A percentile compares a stretch with the other conserved stretches of the same genome.
Evolutionary conservation across 2,888 invertebrate species (phyloP).

Genomic region (Druceiella hillmani): DNA sequence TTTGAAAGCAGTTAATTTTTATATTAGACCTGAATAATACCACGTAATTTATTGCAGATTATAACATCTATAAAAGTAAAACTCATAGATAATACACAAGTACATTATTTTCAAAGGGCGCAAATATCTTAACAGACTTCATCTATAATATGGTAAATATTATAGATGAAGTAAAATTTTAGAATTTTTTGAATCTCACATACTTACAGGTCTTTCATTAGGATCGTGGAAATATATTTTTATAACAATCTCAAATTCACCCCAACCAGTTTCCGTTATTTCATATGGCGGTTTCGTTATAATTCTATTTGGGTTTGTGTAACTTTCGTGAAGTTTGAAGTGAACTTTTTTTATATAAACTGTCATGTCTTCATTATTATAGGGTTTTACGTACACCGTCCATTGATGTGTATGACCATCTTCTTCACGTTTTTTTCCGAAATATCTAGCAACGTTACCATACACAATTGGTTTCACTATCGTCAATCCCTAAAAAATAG

Average conservation of each 20-base stretch:
- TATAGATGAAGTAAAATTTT: too few relatives aligned
- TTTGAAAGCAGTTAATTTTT: too few relatives aligned
- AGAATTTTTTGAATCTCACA: too few relatives aligned
- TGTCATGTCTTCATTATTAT: slow-evolving; percentile 89
- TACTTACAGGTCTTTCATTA: slow-evolving; percentile 84
- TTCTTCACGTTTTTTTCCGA: slow-evolving; percentile 94
- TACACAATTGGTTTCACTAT: slow-evolving; percentile 94
- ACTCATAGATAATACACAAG: too few relatives aligned
- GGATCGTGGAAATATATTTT: slow-evolving; percentile 97
- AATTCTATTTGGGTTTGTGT: slow-evolving; percentile 89
- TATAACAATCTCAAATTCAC: slow-evolving; percentile 97
- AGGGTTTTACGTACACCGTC: slow-evolving; percentile 96
- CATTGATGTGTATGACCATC: slow-evolving; percentile 99
- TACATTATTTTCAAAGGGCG: too few relatives aligned
- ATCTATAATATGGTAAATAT: too few relatives aligned
- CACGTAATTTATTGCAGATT: too few relatives aligned
- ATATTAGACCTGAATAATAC: too few relatives aligned
- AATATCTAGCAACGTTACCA: slow-evolving; percentile 92
- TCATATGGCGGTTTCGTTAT: slow-evolving; percentile 95
- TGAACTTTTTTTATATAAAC: slow-evolving; percentile 91
- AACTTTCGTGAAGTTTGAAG: slow-evolving; percentile 97
- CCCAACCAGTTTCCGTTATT: slow-evolving; percentile 98
- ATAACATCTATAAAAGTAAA: too few relatives aligned
- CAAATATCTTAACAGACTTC: too few relatives aligned
- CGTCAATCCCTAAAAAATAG: slow-evolving; percentile 63